Evolutionary conservation across 2,888 invertebrate species (phyloP).

Genomic region (Papilio demoleus): DNA sequence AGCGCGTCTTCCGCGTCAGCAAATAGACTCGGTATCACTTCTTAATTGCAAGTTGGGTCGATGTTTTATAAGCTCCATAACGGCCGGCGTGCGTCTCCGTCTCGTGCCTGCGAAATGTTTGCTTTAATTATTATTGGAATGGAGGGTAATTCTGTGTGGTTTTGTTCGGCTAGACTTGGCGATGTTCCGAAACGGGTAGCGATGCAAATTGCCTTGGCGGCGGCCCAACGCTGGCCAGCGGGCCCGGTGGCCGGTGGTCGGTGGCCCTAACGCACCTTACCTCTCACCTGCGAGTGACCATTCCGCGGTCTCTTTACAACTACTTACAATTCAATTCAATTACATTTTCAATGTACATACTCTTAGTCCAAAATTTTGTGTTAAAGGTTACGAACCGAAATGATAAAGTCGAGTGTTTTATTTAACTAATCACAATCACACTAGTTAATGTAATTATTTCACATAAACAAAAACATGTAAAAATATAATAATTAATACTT

Average conservation of each 20-base stretch:
- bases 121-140: constrained; percentile 84
- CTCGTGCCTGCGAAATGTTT: constrained; percentile 75
- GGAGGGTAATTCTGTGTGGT: constrained; percentile 83
- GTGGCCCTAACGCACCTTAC: constrained; percentile 65
- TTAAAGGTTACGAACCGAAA: constrained; percentile 11
- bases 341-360: neutral
- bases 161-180: constrained; percentile 84
- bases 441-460: neutral
- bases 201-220: constrained; percentile 83
- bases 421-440: neutral
- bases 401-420: neutral
- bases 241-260: constrained; percentile 61
- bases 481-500: neutral
- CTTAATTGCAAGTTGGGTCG: constrained; percentile 80
- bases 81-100: constrained; percentile 75
- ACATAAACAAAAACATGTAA: neutral
- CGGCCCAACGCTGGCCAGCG: constrained; percentile 80
- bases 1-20: constrained; percentile 81
- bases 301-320: neutral
- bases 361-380: neutral
- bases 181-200: constrained; percentile 83
- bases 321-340: neutral
- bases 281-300: constrained; percentile 55
- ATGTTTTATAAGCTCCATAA: constrained; percentile 83
- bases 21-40: constrained; percentile 80